phyloP scores from a whole-genome alignment of 1,140 invertebrate species.

The Cotesia glomerata region DNA sequence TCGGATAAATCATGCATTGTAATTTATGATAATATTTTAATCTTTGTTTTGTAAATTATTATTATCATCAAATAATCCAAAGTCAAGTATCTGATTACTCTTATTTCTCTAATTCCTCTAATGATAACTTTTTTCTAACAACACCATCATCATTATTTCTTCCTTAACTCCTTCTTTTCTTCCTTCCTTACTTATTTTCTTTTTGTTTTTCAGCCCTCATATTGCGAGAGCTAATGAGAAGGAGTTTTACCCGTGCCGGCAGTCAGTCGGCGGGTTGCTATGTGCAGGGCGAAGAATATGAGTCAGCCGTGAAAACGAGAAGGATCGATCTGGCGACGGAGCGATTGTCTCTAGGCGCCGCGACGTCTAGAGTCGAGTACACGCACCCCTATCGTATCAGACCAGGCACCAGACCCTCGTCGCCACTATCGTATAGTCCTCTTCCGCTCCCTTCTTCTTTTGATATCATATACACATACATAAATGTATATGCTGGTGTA shows the following conservation, averaged over 20 bases:
- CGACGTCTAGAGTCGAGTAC: constrained; percentile 55
- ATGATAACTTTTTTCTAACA: neutral
- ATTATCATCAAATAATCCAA: too few relatives aligned
- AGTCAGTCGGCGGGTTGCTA: constrained; percentile 11
- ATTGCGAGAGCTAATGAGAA: constrained; percentile 17
- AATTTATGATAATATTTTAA: too few relatives aligned
- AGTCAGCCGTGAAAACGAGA: constrained; percentile 52
- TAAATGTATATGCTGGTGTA: neutral
- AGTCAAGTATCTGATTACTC: too few relatives aligned
- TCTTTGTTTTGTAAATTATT: too few relatives aligned
- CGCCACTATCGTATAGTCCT: constrained; percentile 12
- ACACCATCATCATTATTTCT: too few relatives aligned
- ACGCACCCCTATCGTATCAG: constrained; percentile 41
- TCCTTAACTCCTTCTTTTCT: too few relatives aligned
- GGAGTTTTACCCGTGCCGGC: neutral
- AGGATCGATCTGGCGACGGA: constrained; percentile 59
- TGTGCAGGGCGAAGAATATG: constrained; percentile 49
- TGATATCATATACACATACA: neutral
- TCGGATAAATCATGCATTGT: neutral
- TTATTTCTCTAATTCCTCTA: neutral
- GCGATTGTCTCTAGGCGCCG: constrained; percentile 59
- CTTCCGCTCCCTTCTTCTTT: neutral
- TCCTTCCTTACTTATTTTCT: neutral
- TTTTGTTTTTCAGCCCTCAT: neutral
- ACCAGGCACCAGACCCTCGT: constrained; percentile 21